Conservation (phyloP, 2,888 invertebrate species). For the Melanostoma mellinum region DNA sequence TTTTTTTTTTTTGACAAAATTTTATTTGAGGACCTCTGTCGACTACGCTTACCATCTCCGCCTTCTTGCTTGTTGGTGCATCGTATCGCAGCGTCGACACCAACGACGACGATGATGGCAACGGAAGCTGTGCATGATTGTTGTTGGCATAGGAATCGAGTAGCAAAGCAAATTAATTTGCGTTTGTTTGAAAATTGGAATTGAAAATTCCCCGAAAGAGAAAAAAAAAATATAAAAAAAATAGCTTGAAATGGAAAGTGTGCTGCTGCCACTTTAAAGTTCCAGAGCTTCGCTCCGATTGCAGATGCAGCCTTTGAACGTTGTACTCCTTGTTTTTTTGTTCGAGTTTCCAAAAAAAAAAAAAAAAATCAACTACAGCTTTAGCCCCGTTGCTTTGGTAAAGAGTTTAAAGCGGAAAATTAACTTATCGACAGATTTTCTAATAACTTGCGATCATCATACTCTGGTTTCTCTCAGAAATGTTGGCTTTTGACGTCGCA, state of each 20-base stretch:
- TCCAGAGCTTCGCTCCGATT: conserved; percentile 9
- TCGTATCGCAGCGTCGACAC: not conserved
- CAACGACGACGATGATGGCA: conserved; percentile 10
- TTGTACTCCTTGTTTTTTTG: conserved; percentile 8
- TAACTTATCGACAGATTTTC: conserved; percentile 72
- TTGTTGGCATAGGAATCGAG: conserved; percentile 54
- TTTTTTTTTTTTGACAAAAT: conserved; percentile 26
- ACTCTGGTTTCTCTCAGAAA: conserved; percentile 10
- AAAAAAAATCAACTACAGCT: conserved; percentile 18
- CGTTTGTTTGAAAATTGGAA: conserved; percentile 71
- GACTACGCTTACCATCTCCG: not conserved
- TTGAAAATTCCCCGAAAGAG: conserved; percentile 56
- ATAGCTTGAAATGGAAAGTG: no score
- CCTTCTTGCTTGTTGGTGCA: conserved; percentile 18
- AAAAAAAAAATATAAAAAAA: no score
- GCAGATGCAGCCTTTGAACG: conserved; percentile 47
- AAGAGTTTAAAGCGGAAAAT: conserved; percentile 68
- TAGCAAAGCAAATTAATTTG: conserved; percentile 69
- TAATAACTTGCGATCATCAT: conserved; percentile 68
- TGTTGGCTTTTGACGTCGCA: conserved; percentile 20
- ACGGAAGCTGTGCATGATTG: conserved; percentile 48
- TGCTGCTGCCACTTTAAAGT: conserved; percentile 34
- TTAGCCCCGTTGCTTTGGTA: conserved; percentile 35
- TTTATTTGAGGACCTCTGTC: conserved; percentile 31
- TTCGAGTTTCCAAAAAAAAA: not conserved